Base-by-base conservation (phyloP, 2,797 vertebrate genomes). In the Luscinia megarhynchos region DNA sequence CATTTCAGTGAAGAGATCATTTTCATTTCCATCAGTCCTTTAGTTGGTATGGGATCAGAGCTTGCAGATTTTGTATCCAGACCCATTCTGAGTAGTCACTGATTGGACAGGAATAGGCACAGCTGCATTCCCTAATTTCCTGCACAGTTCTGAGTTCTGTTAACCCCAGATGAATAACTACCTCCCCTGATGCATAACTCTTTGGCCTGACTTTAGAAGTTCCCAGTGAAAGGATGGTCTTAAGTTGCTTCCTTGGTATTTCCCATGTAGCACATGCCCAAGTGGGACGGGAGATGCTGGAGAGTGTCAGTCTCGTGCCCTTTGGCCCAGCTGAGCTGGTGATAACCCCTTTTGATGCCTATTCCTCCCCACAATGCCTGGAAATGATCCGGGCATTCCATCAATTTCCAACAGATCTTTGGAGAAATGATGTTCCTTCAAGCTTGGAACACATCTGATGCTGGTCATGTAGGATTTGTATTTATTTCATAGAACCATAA, bases 231-330 rank as follows among this genome's bases (percentile, higher is more conserved):
- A 83, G 29, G 38, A 48, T 34, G 19, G 9, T n/a, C 20, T 84
- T 20, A 66, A 70, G 19, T 36, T 87, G 43, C 50, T 74, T 81
- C 22, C 54, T 30, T 20, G 12, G 36, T 36, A 16, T 81, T 55
- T 87, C 48, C 24, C 6, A 0, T 11, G 34, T 27, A 38, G 34
- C 1, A 0, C 0, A 0, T 66, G 36, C 53, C 74, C 0, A 0
- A 34, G 34, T 36, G 66, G 30, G 54, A 38, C 24, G 66, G 69
- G 10, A 59, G 53, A 38, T 58, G 45, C 53, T 78, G 84, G 19
- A 64, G 27, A 78, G 16, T 11, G 15, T 59, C 53, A 22, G 30
- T 30, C 40, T 38, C 1, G 0, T 57, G 48, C 32, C 27, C 40
- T 84, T 23, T 83, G 66, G 40, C n/a, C 48, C 86, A 79, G 30